Base-by-base conservation (phyloP, 1,140 invertebrate species). In the Capitella teleta region DNA sequence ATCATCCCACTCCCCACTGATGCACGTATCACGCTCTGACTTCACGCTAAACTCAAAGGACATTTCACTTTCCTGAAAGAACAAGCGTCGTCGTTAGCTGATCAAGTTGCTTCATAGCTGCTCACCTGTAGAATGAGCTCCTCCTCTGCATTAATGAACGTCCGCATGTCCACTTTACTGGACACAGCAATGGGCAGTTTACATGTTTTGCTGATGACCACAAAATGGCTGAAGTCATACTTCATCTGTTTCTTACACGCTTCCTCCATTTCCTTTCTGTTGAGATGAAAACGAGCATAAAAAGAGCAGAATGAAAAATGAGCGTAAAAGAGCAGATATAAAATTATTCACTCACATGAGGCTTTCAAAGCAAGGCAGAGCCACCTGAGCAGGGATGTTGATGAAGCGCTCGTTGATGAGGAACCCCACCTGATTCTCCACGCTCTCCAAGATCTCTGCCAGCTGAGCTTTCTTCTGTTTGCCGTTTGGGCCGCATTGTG, bases 331-430 rank as follows among this genome's bases (percentile, higher is more conserved):
- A 10, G 30, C 8, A 32, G 30, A 32, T 32, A 32, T 32, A 10
- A 8, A 10, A n/a, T n/a, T n/a, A n/a, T n/a, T n/a, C n/a, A n/a
- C 60, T 59, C 76, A 78, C 60, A 81, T 74, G 34, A 92, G 68
- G 46, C 82, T 84, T 50, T 84, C 78, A 45, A 89, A 76, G 19
- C 87, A 70, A 1, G 86, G 86, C 23, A 86, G 79, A 16, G 86
- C 83, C 48, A 93, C 86, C 60, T 85, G 80, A 6, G 85, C 77
- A 2, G 88, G 87, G 66, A 93, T 87, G 71, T 93, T 93, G 24
- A 91, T 75, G 60, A 89, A 88, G 56, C 87, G 70, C 65, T 87
- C 85, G 61, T 83, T 86, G 18, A 87, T 76, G 5, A 87, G 61
- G 2, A 85, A 74, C 6, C 82, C 85, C 18, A 85, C 61, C 49